A percentile compares a stretch with the other conserved stretches of the same genome.
phyloP scores from a whole-genome alignment of 1,140 invertebrate genomes.

The Caenorhabditis briggsae region DNA sequence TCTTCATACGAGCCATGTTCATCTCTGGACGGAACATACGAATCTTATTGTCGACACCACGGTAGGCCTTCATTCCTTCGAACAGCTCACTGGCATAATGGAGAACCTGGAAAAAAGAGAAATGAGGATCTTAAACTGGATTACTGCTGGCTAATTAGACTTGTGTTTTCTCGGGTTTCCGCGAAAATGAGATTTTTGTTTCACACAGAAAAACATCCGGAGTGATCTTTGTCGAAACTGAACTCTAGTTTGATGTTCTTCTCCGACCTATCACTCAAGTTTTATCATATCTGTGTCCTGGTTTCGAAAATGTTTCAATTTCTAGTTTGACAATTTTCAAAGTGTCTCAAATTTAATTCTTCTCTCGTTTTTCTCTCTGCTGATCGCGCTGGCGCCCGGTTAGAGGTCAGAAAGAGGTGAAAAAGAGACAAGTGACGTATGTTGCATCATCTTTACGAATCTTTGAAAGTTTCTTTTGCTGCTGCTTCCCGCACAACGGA shows the following conservation, averaged over 20 bases:
- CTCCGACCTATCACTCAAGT: not conserved
- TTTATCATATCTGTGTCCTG: not conserved
- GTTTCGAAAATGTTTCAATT: not conserved
- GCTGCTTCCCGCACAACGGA: slow-evolving; percentile 16
- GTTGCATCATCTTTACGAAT: slow-evolving; percentile 50
- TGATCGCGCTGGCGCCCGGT: not conserved
- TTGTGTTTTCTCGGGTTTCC: not conserved
- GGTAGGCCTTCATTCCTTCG: slow-evolving; percentile 97
- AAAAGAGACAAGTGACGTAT: slow-evolving; percentile 27
- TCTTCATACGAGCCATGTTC: slow-evolving; percentile 93
- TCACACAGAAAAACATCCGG: not conserved
- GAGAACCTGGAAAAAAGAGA: slow-evolving; percentile 70
- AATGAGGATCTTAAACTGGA: not conserved
- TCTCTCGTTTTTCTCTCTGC: slow-evolving; percentile 10
- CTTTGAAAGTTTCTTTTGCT: slow-evolving; percentile 18
- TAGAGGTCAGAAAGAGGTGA: slow-evolving; percentile 26
- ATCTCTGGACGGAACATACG: slow-evolving; percentile 93
- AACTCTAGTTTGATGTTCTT: not conserved
- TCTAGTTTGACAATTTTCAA: slow-evolving; percentile 9
- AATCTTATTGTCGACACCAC: slow-evolving; percentile 92
- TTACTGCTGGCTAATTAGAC: slow-evolving; percentile 9
- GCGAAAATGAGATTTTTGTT: slow-evolving; percentile 82
- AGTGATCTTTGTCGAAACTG: not conserved
- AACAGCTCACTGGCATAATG: slow-evolving; percentile 85
- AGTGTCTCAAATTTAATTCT: not conserved